phyloP scores from a whole-genome alignment of 2,113 vertebrate species.

The Phoenicopterus ruber region DNA sequence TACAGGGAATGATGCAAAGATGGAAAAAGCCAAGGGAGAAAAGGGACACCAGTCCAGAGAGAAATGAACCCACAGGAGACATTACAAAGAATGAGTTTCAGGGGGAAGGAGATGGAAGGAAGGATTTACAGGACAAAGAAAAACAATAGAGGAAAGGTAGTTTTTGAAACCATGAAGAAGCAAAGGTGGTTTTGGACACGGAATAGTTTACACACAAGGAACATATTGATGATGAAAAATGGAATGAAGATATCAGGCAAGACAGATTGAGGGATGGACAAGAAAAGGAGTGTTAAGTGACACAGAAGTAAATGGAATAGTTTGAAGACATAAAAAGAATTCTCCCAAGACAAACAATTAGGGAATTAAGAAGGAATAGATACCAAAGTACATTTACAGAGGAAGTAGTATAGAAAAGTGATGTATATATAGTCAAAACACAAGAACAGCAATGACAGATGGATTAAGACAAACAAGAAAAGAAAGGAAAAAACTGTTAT shows the following conservation, averaged over 20 bases:
- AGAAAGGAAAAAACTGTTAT: constrained; percentile 75
- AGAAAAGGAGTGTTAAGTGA: not conserved
- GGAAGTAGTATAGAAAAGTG: not conserved
- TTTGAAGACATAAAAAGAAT: constrained; percentile 21
- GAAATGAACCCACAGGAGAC: constrained; percentile 45
- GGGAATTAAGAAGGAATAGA: not conserved
- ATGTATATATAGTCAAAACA: not conserved
- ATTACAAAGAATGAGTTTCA: constrained; percentile 28
- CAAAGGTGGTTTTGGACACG: not conserved
- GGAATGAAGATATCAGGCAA: not conserved
- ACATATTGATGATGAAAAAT: not conserved
- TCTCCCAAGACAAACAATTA: not conserved
- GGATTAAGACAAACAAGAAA: constrained; percentile 72
- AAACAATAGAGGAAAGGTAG: not conserved
- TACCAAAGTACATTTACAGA: not conserved
- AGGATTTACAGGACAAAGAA: not conserved
- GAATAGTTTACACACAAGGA: not conserved
- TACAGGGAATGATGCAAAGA: constrained; percentile 75
- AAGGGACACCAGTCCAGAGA: constrained; percentile 45
- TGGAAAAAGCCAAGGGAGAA: constrained; percentile 63
- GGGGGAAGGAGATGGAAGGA: not conserved
- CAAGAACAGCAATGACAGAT: constrained; percentile 25
- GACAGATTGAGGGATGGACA: not conserved
- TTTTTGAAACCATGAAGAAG: constrained; percentile 24
- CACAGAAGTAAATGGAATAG: not conserved